These are phyloP conservation scores for Julus scanicus DNA, from an alignment of 2,888 invertebrate species.

Conservation along the genomic window DNA sequence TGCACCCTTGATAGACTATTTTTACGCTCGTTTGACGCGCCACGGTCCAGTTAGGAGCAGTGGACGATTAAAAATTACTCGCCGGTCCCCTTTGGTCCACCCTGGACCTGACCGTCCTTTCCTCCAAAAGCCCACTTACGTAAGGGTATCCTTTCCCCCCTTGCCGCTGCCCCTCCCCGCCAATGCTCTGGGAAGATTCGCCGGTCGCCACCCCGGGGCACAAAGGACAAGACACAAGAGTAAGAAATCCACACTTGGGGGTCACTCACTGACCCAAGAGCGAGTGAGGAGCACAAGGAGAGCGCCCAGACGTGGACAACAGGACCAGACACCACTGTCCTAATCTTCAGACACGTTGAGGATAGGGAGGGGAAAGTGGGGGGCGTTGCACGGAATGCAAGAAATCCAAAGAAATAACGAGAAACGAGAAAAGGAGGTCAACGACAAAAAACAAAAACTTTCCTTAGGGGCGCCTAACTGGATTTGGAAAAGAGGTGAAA, in stretches of 20 bases:
- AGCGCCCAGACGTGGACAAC: conserved; percentile 44
- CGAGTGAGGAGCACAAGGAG: conserved; percentile 14
- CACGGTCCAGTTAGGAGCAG: neutral
- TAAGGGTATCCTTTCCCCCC: conserved; percentile 30
- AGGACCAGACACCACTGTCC: conserved; percentile 43
- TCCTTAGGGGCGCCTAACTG: neutral
- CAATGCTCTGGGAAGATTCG: conserved; percentile 43
- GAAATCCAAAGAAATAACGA: neutral
- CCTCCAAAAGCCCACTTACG: neutral
- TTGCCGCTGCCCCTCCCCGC: conserved; percentile 22
- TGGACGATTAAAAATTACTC: conserved; percentile 18
- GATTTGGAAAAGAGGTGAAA: conserved; percentile 24
- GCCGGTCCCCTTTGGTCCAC: conserved; percentile 15
- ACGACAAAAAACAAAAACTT: neutral
- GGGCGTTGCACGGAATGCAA: conserved; percentile 15
- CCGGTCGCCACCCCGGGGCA: conserved; percentile 17
- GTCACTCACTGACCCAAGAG: conserved; percentile 45
- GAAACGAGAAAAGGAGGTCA: neutral
- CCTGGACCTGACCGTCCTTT: neutral
- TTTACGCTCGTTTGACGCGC: neutral
- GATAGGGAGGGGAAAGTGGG: neutral
- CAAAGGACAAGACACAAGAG: conserved; percentile 45
- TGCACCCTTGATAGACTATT: neutral
- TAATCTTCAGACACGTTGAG: conserved; percentile 40
- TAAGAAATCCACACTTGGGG: conserved; percentile 35